These are phyloP conservation scores for Lucifuga dentata DNA, from an alignment of 2,113 vertebrate species.

Conservation along the genomic window DNA sequence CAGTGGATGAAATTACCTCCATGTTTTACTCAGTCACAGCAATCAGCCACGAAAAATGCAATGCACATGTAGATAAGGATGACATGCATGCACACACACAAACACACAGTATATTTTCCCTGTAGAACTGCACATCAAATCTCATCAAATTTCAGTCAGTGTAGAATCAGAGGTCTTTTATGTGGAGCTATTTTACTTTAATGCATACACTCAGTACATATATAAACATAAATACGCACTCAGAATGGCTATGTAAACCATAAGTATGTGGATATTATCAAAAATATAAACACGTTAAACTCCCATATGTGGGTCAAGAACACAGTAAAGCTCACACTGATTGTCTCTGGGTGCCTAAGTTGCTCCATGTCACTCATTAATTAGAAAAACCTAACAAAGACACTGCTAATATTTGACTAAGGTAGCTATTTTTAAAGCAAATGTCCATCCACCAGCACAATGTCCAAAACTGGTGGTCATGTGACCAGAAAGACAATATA, in stretches of 20 bases:
- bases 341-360: too few relatives aligned
- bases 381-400: too few relatives aligned
- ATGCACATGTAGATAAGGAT: constrained; percentile 90
- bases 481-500: too few relatives aligned
- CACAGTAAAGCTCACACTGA: too few relatives aligned
- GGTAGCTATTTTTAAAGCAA: too few relatives aligned
- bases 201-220: constrained; percentile 12
- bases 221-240: constrained; percentile 12
- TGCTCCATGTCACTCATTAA: too few relatives aligned
- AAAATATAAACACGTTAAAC: too few relatives aligned
- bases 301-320: too few relatives aligned
- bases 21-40: constrained; percentile 98
- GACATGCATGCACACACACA: constrained; percentile 30
- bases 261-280: constrained; percentile 11
- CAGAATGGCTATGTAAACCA: not conserved
- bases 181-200: constrained; percentile 48
- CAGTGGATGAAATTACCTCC: constrained; percentile 96
- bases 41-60: constrained; percentile 95
- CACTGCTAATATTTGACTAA: too few relatives aligned
- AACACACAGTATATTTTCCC: not conserved
- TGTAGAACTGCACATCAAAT: constrained; percentile 28
- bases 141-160: constrained; percentile 56
- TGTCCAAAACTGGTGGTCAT: too few relatives aligned
- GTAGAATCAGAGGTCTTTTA: constrained; percentile 41
- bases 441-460: too few relatives aligned